Conservation (phyloP, 2,113 vertebrate genomes). For the Alces alces region DNA sequence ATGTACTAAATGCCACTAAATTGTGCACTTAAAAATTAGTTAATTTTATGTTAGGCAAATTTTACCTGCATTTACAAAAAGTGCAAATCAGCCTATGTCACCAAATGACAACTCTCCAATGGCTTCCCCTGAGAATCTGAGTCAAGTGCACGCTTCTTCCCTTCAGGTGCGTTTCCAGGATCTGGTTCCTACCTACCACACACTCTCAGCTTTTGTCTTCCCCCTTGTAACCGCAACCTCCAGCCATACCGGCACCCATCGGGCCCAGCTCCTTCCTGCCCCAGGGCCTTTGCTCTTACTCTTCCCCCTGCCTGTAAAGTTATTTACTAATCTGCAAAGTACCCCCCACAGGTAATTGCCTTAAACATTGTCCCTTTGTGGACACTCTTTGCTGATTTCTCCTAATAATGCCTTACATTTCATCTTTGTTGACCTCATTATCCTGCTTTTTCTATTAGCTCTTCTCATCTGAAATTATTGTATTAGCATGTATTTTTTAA, state of each 20-base stretch:
- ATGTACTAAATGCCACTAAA: no score
- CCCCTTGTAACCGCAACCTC: neutral
- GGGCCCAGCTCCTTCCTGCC: no score
- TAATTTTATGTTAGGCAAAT: neutral
- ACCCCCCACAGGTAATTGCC: neutral
- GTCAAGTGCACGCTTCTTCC: no score
- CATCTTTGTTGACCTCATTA: neutral
- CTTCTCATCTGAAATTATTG: neutral
- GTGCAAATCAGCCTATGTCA: neutral
- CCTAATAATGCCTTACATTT: neutral
- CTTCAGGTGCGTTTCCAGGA: neutral
- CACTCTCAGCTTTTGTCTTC: neutral
- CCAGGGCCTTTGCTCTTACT: neutral
- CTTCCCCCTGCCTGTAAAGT: neutral
- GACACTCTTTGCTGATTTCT: neutral
- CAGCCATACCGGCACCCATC: rapidly evolving
- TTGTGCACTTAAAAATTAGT: neutral
- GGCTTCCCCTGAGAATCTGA: neutral
- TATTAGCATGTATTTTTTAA: neutral
- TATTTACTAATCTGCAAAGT: neutral
- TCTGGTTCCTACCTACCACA: neutral
- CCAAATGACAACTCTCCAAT: neutral
- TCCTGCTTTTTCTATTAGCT: neutral
- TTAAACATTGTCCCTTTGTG: neutral
- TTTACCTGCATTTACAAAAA: neutral